Evolutionary conservation across 2,113 vertebrate genomes (phyloP), one percentile per base, ranked within the genome.

Genomic region (Pavo muticus): DNA sequence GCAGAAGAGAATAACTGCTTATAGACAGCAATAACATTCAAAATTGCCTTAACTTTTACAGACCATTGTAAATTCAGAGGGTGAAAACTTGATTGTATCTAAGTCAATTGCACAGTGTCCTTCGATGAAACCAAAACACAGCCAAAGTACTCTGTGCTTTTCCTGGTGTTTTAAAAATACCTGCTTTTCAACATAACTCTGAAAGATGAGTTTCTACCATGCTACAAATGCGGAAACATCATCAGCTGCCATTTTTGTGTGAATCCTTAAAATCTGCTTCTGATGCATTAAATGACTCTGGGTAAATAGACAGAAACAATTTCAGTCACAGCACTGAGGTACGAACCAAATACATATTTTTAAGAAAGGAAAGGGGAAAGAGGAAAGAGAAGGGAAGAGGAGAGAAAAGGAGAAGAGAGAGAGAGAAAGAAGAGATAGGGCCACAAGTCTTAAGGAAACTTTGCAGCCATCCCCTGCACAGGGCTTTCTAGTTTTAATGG

Each of bases 1-100:
- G 67, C 75, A 57, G 72, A 95, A 93, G 82, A 96, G 93, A 97
- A 95, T 91, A 95, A 93, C 84, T 78, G 78, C 47, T 39, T 90
- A 91, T 75, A 90, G 93, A 65, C 82, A 94, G 84, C 73, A 91
- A 85, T 71, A 96, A 88, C 74, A 86, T 94, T 90, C 90, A 84
- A 81, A 94, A 94, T 87, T 84, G 88, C 87, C 71, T 94, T 95
- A 76, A 79, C 56, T 87, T 95, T 91, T 91, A 88, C 73, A 37
- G 60, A 68, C 21, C 60, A 68, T 50, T 87, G n/a, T 83, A 90
- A 95, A 96, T 86, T 91, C 4, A 1, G 65, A 94, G 61, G 17
- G 18, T 79, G 45, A 94, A 91, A 93, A 81, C 4, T 20, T 85
- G 42, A 44, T 64, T 45, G 35, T 73, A 85, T 45, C 17, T 39